These are phyloP conservation scores for Illadopsis cleaveri DNA, from an alignment of 2,113 vertebrate species.

Conservation along the genomic window DNA sequence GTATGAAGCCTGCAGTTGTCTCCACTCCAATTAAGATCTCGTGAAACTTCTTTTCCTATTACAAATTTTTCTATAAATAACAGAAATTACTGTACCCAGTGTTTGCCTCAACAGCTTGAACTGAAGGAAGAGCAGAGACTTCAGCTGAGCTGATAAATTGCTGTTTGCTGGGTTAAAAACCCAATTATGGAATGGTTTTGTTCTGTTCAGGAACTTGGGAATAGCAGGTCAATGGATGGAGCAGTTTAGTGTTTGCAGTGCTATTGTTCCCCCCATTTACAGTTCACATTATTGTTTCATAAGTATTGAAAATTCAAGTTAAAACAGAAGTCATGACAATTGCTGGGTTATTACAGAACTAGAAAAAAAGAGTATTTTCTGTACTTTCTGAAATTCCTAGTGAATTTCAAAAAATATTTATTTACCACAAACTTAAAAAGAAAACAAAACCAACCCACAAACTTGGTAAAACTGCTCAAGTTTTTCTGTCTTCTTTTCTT, in stretches of 20 bases:
- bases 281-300: not conserved
- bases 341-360: not conserved
- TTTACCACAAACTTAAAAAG: not conserved
- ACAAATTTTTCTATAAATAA: not conserved
- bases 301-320: not conserved
- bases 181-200: not conserved
- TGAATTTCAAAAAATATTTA: not conserved
- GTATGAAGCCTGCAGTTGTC: not conserved
- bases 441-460: not conserved
- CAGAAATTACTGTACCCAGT: not conserved
- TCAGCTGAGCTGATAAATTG: not conserved
- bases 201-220: not conserved
- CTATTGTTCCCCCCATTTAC: not conserved
- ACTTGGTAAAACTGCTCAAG: not conserved
- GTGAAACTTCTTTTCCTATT: constrained; percentile 5
- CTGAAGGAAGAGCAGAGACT: not conserved
- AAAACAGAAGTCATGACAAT: not conserved
- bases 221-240: not conserved
- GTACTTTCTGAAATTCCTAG: not conserved
- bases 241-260: not conserved
- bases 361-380: not conserved
- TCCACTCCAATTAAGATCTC: not conserved
- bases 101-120: not conserved
- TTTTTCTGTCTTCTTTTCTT: not conserved
- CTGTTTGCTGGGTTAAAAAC: constrained; percentile 3